Evolutionary conservation across 2,797 vertebrate species (phyloP).

Genomic region (Acanthurus leucopareius): DNA sequence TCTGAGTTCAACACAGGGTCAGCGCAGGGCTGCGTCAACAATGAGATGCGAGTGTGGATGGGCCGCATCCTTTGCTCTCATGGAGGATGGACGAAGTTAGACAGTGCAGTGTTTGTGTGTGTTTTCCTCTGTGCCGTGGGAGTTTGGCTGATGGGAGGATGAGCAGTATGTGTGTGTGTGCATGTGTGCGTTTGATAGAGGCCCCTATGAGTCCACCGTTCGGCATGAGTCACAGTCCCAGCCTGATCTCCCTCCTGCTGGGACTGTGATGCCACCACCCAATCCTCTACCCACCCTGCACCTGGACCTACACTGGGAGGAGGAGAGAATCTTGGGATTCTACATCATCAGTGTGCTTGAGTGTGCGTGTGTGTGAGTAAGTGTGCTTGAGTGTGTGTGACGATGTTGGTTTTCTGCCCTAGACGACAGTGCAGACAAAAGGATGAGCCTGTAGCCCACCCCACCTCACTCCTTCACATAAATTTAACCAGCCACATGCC

Average conservation of each 20-base stretch:
- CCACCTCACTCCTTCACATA: conserved; percentile 74
- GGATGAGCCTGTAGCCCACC: conserved; percentile 80
- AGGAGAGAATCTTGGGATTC: conserved; percentile 65
- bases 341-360: conserved; percentile 71
- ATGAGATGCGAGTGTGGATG: conserved; percentile 42
- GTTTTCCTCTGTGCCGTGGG: conserved; percentile 69
- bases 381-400: conserved; percentile 69
- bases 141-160: conserved; percentile 68
- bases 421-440: conserved; percentile 79
- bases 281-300: conserved; percentile 86
- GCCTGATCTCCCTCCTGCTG: conserved; percentile 81
- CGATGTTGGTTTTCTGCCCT: conserved; percentile 77
- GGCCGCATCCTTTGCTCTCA: conserved; percentile 60
- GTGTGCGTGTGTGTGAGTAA: conserved; percentile 53
- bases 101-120: conserved; percentile 66
- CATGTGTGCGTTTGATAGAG: conserved; percentile 59
- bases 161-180: conserved; percentile 57
- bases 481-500: conserved; percentile 87
- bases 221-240: conserved; percentile 80
- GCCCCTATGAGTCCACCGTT: conserved; percentile 75
- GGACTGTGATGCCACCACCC: conserved; percentile 86
- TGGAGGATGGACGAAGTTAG: conserved; percentile 45
- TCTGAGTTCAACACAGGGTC: conserved; percentile 78
- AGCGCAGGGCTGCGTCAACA: conserved; percentile 46
- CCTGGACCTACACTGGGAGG: conserved; percentile 79